These are phyloP conservation scores for Ophion ventricosus DNA, from an alignment of 2,888 invertebrate genomes.

Conservation along the genomic window DNA sequence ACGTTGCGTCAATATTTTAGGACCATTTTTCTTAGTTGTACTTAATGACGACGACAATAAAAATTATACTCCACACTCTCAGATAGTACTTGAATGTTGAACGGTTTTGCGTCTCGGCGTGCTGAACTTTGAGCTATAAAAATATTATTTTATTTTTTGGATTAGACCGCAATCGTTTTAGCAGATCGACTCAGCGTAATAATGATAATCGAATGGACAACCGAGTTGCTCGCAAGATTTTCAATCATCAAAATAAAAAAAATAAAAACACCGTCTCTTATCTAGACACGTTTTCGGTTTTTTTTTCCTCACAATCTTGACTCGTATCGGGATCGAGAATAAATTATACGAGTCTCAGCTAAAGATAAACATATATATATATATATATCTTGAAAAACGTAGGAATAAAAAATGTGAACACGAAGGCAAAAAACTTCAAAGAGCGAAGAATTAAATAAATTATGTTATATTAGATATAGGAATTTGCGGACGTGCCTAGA, in stretches of 20 bases:
- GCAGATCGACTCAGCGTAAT: constrained; percentile 59
- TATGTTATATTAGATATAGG: constrained; percentile 14
- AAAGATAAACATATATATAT: background rate
- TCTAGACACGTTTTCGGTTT: constrained; percentile 3
- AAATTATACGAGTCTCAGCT: constrained; percentile 17
- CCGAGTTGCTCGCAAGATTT: constrained; percentile 8
- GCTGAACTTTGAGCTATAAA: constrained; percentile 69
- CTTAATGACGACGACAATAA: constrained; percentile 50
- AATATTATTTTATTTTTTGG: constrained; percentile 53
- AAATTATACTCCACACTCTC: constrained; percentile 42
- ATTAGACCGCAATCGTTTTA: constrained; percentile 67
- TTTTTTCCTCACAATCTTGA: constrained; percentile 2
- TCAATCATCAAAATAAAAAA: background rate
- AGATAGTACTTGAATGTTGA: constrained; percentile 49
- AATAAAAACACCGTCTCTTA: background rate
- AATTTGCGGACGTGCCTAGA: constrained; percentile 55
- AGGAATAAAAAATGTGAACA: constrained; percentile 57
- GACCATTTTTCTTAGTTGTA: constrained; percentile 62
- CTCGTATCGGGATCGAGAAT: constrained; percentile 33
- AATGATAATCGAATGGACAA: constrained; percentile 24
- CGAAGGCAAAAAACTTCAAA: constrained; percentile 49
- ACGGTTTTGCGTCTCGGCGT: constrained; percentile 58
- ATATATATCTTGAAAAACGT: constrained; percentile 43
- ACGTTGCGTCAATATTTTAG: constrained; percentile 60
- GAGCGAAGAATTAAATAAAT: constrained; percentile 50